A percentile compares a stretch with the other conserved stretches of the same genome.
Evolutionary conservation across 2,888 invertebrate genomes (phyloP).

Genomic region (Cheilosia vulpina): DNA sequence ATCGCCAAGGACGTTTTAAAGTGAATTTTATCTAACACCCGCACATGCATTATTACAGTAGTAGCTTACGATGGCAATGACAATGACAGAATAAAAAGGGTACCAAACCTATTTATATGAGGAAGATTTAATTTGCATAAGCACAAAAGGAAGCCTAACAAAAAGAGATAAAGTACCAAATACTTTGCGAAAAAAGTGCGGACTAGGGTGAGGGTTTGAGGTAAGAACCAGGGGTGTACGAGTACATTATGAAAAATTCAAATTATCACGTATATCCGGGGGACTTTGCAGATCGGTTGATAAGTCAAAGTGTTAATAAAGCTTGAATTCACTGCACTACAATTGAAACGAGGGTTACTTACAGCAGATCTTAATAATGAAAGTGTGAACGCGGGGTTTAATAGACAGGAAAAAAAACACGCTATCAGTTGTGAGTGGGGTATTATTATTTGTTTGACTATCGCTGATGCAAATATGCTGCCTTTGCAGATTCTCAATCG

Average conservation of each 20-base stretch:
- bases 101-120: conserved; percentile 67
- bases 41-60: conserved; percentile 14
- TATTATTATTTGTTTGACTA: no score
- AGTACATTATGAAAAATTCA: conserved; percentile 21
- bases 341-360: conserved; percentile 3
- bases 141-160: conserved; percentile 33
- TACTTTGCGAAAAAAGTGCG: conserved; percentile 10
- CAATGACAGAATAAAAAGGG: conserved; percentile 49
- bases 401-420: no score
- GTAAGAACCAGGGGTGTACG: conserved; percentile 2
- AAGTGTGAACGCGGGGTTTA: no score
- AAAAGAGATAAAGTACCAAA: conserved; percentile 11
- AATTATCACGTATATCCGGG: conserved; percentile 40
- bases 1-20: conserved; percentile 58
- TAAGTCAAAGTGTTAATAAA: conserved; percentile 55
- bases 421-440: no score
- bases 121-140: conserved; percentile 71
- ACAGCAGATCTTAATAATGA: not conserved
- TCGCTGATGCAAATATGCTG: no score
- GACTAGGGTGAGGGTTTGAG: conserved; percentile 36
- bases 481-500: no score
- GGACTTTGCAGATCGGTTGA: conserved; percentile 18
- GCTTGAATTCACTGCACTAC: conserved; percentile 30
- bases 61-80: conserved; percentile 7
- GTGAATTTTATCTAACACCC: conserved; percentile 43